Percentiles rank a stretch among this genome's conserved stretches.
These are phyloP conservation scores for Hyles vespertilio DNA, from an alignment of 1,140 invertebrate species.

Conservation along the genomic window DNA sequence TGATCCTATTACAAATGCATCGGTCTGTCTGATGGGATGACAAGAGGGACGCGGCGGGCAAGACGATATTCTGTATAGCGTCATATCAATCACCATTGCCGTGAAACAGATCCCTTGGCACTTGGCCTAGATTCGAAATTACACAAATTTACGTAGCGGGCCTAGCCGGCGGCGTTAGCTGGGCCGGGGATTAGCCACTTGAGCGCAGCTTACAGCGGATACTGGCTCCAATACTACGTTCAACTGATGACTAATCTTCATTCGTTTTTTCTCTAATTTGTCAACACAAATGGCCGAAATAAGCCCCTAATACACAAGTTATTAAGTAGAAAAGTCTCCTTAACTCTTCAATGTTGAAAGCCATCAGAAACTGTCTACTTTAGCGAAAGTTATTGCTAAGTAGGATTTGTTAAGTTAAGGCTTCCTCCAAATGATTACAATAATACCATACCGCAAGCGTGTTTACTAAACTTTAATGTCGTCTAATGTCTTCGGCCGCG, in stretches of 20 bases:
- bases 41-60: slow-evolving; percentile 36
- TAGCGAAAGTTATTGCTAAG: slow-evolving; percentile 65
- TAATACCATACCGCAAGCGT: slow-evolving; percentile 42
- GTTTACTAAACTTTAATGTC: slow-evolving; percentile 36
- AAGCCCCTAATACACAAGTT: slow-evolving; percentile 68
- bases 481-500: neutral
- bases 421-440: slow-evolving; percentile 53
- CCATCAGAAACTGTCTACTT: slow-evolving; percentile 68
- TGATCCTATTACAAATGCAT: slow-evolving; percentile 57
- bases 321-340: slow-evolving; percentile 69
- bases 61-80: slow-evolving; percentile 49
- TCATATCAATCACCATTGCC: slow-evolving; percentile 73
- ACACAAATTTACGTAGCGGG: slow-evolving; percentile 71
- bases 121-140: slow-evolving; percentile 72
- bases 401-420: slow-evolving; percentile 66
- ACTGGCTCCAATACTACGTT: slow-evolving; percentile 58
- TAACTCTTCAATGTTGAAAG: slow-evolving; percentile 59
- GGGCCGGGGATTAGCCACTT: slow-evolving; percentile 55
- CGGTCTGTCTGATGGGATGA: slow-evolving; percentile 40
- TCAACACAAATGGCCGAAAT: slow-evolving; percentile 24
- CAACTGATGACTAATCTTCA: slow-evolving; percentile 45
- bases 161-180: slow-evolving; percentile 56
- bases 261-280: slow-evolving; percentile 14
- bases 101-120: slow-evolving; percentile 68
- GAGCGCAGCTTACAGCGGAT: slow-evolving; percentile 59